Conservation (phyloP, 2,113 vertebrate species). For the Morone saxatilis region DNA sequence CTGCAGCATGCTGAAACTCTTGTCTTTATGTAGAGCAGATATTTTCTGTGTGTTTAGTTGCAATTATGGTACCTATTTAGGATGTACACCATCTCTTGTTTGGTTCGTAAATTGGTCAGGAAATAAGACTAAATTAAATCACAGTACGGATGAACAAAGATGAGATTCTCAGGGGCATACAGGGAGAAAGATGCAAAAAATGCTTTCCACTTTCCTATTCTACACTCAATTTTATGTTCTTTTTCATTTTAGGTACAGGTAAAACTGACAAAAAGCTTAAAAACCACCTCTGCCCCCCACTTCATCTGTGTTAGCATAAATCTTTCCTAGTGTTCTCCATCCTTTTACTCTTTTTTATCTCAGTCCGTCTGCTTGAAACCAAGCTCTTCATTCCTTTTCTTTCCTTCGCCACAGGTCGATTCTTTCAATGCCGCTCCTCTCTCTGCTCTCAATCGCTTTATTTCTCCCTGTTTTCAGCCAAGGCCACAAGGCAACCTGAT, state of each 20-base stretch:
- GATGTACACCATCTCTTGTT: neutral
- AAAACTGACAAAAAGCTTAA: neutral
- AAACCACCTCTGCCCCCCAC: neutral
- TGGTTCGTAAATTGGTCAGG: neutral
- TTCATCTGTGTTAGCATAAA: neutral
- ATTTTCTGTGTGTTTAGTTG: neutral
- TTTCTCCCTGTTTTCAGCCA: slow-evolving; percentile 12
- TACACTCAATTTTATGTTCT: neutral
- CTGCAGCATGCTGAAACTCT: neutral
- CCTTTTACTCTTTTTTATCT: neutral
- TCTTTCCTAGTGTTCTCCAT: slow-evolving; percentile 5
- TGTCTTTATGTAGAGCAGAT: neutral
- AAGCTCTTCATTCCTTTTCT: slow-evolving; percentile 9
- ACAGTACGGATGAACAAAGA: neutral
- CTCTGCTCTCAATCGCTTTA: neutral
- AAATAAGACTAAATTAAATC: neutral
- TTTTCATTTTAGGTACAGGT: neutral
- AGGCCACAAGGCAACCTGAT: slow-evolving; percentile 39
- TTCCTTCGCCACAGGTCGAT: neutral
- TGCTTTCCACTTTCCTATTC: neutral
- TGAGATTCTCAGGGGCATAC: neutral
- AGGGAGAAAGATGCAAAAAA: neutral
- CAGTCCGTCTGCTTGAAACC: neutral
- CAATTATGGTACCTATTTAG: neutral
- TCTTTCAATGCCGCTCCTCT: slow-evolving; percentile 13